Evolutionary conservation across 2,797 vertebrate species (phyloP).

Genomic region (Tenualosa ilisha): DNA sequence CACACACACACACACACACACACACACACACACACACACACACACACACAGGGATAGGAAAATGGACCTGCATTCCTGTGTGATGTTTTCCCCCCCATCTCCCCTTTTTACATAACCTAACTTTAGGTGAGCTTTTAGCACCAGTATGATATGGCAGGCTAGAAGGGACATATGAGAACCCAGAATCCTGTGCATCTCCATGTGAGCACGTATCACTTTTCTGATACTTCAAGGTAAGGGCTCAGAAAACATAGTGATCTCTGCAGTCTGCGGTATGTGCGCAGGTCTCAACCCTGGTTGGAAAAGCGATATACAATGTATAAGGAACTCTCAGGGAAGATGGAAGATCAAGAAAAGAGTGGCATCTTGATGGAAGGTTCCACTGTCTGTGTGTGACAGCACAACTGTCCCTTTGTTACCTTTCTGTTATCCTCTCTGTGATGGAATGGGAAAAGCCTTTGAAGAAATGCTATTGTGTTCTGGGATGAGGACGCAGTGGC

Average conservation of each 20-base stretch:
- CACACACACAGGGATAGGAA: not conserved
- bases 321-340: not conserved
- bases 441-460: not conserved
- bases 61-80: slow-evolving; percentile 2
- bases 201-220: slow-evolving; percentile 70
- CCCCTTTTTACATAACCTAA: slow-evolving; percentile 65
- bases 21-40: slow-evolving; percentile 14
- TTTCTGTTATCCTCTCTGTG: not conserved
- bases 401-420: not conserved
- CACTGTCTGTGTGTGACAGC: not conserved
- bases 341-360: not conserved
- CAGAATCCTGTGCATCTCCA: slow-evolving; percentile 69
- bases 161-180: slow-evolving; percentile 66
- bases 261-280: slow-evolving; percentile 25
- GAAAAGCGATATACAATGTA: not conserved
- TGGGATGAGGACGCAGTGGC: not conserved
- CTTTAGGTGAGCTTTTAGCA: slow-evolving; percentile 70
- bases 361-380: not conserved
- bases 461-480: not conserved
- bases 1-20: not conserved
- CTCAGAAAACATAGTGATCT: slow-evolving; percentile 46
- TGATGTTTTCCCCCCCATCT: slow-evolving; percentile 16
- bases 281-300: slow-evolving; percentile 51
- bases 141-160: slow-evolving; percentile 67
- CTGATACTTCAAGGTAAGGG: slow-evolving; percentile 59